Base-by-base conservation (phyloP, 2,113 vertebrate genomes). In the Leiothrix lutea region DNA sequence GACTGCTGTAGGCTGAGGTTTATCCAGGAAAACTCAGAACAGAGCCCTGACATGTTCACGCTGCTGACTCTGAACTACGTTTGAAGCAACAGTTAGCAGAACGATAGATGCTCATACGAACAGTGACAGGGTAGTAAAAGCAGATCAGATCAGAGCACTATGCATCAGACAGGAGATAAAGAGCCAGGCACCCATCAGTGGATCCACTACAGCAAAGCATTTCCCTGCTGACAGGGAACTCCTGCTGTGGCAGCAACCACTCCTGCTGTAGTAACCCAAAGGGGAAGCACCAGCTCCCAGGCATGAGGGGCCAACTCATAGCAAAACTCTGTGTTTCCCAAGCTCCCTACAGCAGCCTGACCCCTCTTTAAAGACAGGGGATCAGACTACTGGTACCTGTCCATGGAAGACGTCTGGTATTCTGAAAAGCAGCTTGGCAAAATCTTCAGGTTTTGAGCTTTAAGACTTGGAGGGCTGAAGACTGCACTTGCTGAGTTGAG, bases 351-450 rank as follows among this genome's bases (percentile, higher is more conserved):
- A 66, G 35, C 54, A 73, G 29, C 48, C 50, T 47, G 66, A 50
- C 8, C 0, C 1, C 16, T 70, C 36, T 65, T 79, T 38, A 36
- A 90, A 70, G 38, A 61, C 12, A 48, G 26, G 33, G 5, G 15
- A 88, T 53, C 54, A 62, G 45, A 50, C 58, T 75, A 90, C 20
- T 29, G 28, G 54, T 85, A 85, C 57, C 74, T 80, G 74, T n/a
- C 82, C 33, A 42, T 44, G 60, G 72, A 96, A 65, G 58, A 90
- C 79, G 47, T 16, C 67, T 58, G 50, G 35, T 50, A 66, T 50
- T 70, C 80, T 86, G 60, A 60, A 88, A 90, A 94, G 51, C 51
- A 90, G 47, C 90, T 94, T 33, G 33, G 64, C 72, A 88, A 88
- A 85, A 13, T 62, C 79, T 57, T 69, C 78, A 69, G 50, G 25